Evolutionary conservation across 1,140 invertebrate genomes (phyloP).

Genomic region (Ceratina japonica): DNA sequence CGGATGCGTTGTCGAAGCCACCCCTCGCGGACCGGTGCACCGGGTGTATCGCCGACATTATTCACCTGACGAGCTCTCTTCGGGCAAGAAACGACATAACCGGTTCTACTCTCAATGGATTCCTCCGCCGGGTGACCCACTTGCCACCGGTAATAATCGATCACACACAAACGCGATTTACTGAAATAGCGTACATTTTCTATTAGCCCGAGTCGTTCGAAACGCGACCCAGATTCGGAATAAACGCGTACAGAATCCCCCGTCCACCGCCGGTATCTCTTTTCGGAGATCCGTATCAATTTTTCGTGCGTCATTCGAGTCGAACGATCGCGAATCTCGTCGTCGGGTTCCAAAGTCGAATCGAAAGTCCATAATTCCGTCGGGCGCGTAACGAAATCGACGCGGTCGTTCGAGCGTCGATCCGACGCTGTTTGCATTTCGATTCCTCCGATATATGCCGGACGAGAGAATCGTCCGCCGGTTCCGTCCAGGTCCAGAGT

Average conservation of each 20-base stretch:
- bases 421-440: too few relatives aligned
- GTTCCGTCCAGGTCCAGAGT: too few relatives aligned
- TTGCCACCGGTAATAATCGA: slow-evolving; percentile 40
- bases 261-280: neutral
- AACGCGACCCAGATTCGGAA: slow-evolving; percentile 5
- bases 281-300: too few relatives aligned
- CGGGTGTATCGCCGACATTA: neutral
- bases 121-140: slow-evolving; percentile 14
- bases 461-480: too few relatives aligned
- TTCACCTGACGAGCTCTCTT: neutral
- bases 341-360: too few relatives aligned
- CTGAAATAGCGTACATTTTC: slow-evolving; percentile 30
- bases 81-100: slow-evolving; percentile 30
- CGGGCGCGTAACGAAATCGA: too few relatives aligned
- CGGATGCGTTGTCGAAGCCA: slow-evolving; percentile 17
- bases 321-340: too few relatives aligned
- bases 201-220: slow-evolving; percentile 16
- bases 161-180: slow-evolving; percentile 35
- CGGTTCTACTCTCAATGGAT: slow-evolving; percentile 34
- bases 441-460: neutral
- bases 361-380: too few relatives aligned
- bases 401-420: too few relatives aligned
- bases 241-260: neutral
- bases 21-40: neutral
- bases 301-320: too few relatives aligned